Evolutionary conservation across 1,140 invertebrate genomes (phyloP), one percentile per base, ranked within the genome.

Genomic region (Micrasema minimum): DNA sequence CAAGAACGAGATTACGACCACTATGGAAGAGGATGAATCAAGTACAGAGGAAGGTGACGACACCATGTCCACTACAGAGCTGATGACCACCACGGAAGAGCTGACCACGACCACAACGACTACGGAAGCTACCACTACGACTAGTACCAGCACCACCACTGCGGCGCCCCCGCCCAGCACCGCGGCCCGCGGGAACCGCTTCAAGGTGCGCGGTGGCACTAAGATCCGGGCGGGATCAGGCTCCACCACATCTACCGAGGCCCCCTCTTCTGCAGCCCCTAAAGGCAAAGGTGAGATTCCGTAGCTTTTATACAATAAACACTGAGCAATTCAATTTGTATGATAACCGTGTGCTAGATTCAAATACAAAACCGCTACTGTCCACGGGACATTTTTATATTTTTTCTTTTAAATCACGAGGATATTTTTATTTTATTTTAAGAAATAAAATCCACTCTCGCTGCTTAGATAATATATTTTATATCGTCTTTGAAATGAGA

Each of bases 1-100:
- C 22, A 88, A 90, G 38, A 89, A 88, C 69, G 88, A 90, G 76
- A 69, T 85, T 20, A 83, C 86, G 0, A 22, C 77, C 7, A 78
- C 77, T 2, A 83, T 85, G 48, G 80, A 85, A 0, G 81, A 82
- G 2, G 78, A 69, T 1, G 76, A 84, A 18, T 82, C 84, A 55
- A 81, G 77, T 1, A 79, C 81, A 0, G 85, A 85, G 9, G n/a
- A n/a, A n/a, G n/a, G n/a, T n/a, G 81, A 81, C 4, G 55, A 78
- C 1, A 77, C 31, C 14, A 41, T 72, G 18, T 79, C 78, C 77
- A 81, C 82, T 3, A 84, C 82, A 9, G 81, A 83, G 51, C 76
- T 82, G n/a, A 81, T 80, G 41, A 86, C 85, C 0, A 89, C 88
- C 1, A 90, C 89, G 12, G 83, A 86, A 3, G 85, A 87, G 2